Base-by-base conservation (phyloP, 64 coral and sea anemone species). In the Montipora sp. region DNA sequence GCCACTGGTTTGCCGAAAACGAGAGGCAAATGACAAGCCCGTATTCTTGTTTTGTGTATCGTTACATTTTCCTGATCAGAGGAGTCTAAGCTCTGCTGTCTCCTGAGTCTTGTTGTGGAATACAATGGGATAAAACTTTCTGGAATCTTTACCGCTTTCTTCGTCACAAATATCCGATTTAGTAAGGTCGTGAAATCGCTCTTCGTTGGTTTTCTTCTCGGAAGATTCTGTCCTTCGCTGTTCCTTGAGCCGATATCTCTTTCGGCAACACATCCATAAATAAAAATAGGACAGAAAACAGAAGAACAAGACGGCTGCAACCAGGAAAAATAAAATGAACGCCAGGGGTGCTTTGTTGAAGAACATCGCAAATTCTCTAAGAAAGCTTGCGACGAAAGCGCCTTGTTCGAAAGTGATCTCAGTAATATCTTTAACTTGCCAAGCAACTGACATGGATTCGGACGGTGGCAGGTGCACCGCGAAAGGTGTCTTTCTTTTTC, bases 251-350 rank as follows among this genome's bases (percentile, higher is more conserved):
- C 82, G 82, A 11, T 85, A 85, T 71, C 82, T 18, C 47, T 85
- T 85, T 22, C 82, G 82, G 46, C 82, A 85, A 18, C 82, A 85
- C 82, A 85, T 85, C 82, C 82, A 85, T 16, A 85, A n/a, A 72
- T 85, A 85, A 22, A 85, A 85, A 85, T 85, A 85, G 2, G 63
- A 59, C 2, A 85, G 82, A 44, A 85, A 85, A 19, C 82, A 85
- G 82, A 85, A 85, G 73, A 85, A 85, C 18, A 85, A 10, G 27
- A 70, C 65, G 1, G 82, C 82, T 0, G 82, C 82, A 3, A 85
- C 82, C 45, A 85, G 8, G 46, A 85, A 85, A 66, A 85, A 85
- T 5, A 85, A 68, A 7, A 85, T 85, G 60, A 85, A 85, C 18
- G 82, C 82, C 63, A 85, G 47, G 0, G 82, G 82, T 19, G 82